These are phyloP conservation scores for Cyclura pinguis DNA, from an alignment of 2,797 vertebrate species.

Conservation along the genomic window DNA sequence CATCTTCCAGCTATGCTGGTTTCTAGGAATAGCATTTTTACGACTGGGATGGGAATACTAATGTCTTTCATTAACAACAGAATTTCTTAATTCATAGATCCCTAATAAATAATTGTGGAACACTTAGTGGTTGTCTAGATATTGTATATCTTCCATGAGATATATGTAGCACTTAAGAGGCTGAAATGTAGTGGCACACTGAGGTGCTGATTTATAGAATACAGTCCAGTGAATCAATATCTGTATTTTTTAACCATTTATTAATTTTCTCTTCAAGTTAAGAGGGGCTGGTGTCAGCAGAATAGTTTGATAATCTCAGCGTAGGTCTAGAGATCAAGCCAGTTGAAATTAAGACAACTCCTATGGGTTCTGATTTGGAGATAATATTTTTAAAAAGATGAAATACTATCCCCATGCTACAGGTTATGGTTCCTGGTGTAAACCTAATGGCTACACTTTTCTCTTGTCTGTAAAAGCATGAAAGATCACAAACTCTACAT, in stretches of 20 bases:
- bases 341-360: not conserved
- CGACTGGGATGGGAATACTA: not conserved
- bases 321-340: not conserved
- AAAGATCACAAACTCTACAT: not conserved
- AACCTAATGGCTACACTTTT: not conserved
- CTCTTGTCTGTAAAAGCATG: not conserved
- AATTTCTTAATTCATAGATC: not conserved
- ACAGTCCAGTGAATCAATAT: not conserved
- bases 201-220: not conserved
- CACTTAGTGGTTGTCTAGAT: not conserved
- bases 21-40: not conserved
- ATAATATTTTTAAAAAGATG: not conserved
- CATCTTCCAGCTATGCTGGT: not conserved
- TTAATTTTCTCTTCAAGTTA: not conserved
- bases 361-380: not conserved
- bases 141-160: not conserved
- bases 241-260: slow-evolving; percentile 2
- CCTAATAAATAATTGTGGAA: slow-evolving; percentile 17
- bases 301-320: not conserved
- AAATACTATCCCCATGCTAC: too few relatives aligned
- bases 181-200: not conserved
- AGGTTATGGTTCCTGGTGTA: not conserved
- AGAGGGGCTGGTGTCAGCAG: not conserved
- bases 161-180: slow-evolving; percentile 10
- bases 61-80: not conserved